phyloP scores from a whole-genome alignment of 2,888 invertebrate genomes.

The Dasysyrphus albostriatus region DNA sequence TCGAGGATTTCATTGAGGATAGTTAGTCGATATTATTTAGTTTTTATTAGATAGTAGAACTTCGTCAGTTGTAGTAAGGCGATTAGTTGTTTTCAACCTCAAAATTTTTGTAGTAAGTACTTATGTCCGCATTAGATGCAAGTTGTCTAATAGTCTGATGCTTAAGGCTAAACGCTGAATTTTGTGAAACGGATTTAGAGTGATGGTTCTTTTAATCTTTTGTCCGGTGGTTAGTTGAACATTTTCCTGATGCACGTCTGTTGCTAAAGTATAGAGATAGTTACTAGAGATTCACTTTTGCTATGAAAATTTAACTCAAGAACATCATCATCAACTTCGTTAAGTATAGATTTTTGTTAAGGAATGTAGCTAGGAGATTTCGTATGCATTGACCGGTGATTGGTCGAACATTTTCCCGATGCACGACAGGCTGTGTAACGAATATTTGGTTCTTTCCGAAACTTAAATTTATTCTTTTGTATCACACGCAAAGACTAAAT shows the following conservation, averaged over 20 bases:
- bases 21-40: too few species aligned
- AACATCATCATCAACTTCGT: background rate
- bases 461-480: background rate
- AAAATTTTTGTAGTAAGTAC: background rate
- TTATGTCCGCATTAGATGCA: background rate
- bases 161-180: background rate
- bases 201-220: background rate
- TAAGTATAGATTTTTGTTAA: background rate
- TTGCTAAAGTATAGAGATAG: background rate
- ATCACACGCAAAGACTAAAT: too few species aligned
- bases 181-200: background rate
- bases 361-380: background rate
- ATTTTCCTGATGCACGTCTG: background rate
- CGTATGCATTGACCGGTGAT: background rate
- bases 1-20: too few species aligned
- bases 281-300: background rate
- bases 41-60: too few species aligned
- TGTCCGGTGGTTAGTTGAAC: background rate
- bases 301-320: background rate
- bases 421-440: background rate
- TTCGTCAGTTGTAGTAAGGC: too few species aligned
- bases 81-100: too few species aligned
- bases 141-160: background rate
- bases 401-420: too few species aligned
- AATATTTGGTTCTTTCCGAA: background rate